phyloP scores from a whole-genome alignment of 2,888 invertebrate genomes.

The Gari tellinella region DNA sequence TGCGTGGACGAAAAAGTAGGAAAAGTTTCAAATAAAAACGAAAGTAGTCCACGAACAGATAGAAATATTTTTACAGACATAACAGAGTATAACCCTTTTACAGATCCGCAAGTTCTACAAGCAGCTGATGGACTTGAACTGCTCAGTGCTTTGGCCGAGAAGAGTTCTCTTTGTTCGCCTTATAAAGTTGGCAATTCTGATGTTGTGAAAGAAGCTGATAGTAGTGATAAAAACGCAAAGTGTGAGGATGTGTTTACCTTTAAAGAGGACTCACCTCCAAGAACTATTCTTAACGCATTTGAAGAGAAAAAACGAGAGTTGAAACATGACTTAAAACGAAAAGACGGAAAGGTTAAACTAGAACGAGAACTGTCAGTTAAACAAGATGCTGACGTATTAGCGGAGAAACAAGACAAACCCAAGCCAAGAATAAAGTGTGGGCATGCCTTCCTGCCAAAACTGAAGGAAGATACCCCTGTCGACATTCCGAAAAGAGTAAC shows the following conservation, averaged over 20 bases:
- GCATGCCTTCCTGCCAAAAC: conserved; percentile 52
- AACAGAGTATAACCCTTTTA: conserved; percentile 73
- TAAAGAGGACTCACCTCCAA: conserved; percentile 17
- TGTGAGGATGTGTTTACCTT: conserved; percentile 34
- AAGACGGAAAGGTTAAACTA: background rate
- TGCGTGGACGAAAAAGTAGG: no score
- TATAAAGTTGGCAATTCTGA: conserved; percentile 2
- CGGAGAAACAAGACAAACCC: conserved; percentile 4
- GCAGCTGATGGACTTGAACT: conserved; percentile 79
- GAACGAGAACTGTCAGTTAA: background rate
- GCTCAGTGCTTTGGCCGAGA: conserved; percentile 79
- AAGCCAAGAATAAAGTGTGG: conserved; percentile 57
- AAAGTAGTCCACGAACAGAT: conserved; percentile 3
- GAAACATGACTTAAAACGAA: conserved; percentile 6
- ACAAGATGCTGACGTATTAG: background rate
- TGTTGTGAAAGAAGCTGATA: background rate
- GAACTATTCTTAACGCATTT: no score
- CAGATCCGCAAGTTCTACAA: conserved; percentile 76
- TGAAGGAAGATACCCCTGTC: conserved; percentile 26
- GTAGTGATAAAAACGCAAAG: background rate
- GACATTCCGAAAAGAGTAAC: conserved; percentile 35
- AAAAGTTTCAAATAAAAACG: no score
- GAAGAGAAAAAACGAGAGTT: background rate
- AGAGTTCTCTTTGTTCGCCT: conserved; percentile 63
- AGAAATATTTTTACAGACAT: conserved; percentile 53